Percentiles rank a stretch among this genome's conserved stretches.
These are phyloP conservation scores for Melanotaenia maccullochi DNA, from an alignment of 2,797 vertebrate genomes.

Conservation along the genomic window DNA sequence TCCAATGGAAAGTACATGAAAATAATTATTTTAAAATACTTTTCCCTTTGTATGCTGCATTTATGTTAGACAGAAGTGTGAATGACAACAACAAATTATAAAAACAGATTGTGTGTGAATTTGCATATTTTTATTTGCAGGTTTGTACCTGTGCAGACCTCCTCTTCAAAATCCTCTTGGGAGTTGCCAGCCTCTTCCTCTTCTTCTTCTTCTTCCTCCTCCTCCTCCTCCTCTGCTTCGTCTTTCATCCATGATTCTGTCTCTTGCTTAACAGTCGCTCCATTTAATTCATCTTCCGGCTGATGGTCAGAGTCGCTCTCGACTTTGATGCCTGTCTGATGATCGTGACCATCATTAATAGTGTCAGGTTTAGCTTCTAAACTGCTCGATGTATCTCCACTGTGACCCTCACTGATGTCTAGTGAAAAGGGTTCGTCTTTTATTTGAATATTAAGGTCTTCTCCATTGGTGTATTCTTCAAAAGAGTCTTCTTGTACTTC, in stretches of 20 bases:
- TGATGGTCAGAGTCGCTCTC: slow-evolving; percentile 59
- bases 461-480: slow-evolving; percentile 31
- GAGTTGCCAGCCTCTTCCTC: slow-evolving; percentile 25
- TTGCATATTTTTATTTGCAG: neutral
- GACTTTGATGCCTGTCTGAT: slow-evolving; percentile 47
- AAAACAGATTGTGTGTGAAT: neutral
- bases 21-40: no score
- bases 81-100: neutral
- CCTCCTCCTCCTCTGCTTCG: slow-evolving; percentile 42
- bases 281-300: slow-evolving; percentile 23
- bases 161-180: slow-evolving; percentile 29
- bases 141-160: slow-evolving; percentile 54
- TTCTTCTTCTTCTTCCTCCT: slow-evolving; percentile 40
- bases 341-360: slow-evolving; percentile 26
- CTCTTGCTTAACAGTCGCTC: slow-evolving; percentile 68
- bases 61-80: neutral
- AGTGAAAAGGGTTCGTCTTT: slow-evolving; percentile 71
- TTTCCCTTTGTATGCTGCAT: no score
- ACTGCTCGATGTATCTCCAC: slow-evolving; percentile 12
- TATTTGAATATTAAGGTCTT: slow-evolving; percentile 52
- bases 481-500: slow-evolving; percentile 19
- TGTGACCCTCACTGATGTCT: slow-evolving; percentile 58
- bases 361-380: slow-evolving; percentile 35
- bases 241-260: slow-evolving; percentile 47
- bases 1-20: no score